Evolutionary conservation across 2,113 vertebrate genomes (phyloP).

Genomic region (Oreocharis arfaki): DNA sequence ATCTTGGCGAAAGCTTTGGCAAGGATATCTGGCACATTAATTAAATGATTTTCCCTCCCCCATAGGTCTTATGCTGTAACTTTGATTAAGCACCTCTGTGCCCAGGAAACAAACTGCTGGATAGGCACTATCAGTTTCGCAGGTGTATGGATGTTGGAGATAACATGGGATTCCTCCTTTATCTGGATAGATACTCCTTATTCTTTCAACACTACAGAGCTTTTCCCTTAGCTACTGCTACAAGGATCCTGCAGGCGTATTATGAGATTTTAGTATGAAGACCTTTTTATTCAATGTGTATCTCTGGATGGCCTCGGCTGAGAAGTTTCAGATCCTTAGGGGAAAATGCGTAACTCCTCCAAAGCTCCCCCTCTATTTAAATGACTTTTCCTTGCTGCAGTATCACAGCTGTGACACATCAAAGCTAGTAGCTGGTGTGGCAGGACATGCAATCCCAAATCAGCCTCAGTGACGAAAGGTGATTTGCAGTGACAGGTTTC

Average conservation of each 20-base stretch:
- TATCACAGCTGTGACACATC: slow-evolving; percentile 47
- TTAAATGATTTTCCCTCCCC: slow-evolving; percentile 33
- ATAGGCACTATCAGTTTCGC: slow-evolving; percentile 28
- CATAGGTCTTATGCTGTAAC: slow-evolving; percentile 12
- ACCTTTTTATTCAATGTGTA: not conserved
- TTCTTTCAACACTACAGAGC: not conserved
- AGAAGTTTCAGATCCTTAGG: not conserved
- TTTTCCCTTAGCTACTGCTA: not conserved
- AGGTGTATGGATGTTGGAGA: slow-evolving; percentile 43
- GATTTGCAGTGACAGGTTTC: slow-evolving; percentile 50
- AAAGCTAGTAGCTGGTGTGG: slow-evolving; percentile 44
- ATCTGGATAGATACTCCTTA: slow-evolving; percentile 13
- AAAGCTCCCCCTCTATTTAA: not conserved
- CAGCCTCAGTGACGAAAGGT: slow-evolving; percentile 16
- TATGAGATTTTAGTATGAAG: not conserved
- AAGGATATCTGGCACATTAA: slow-evolving; percentile 58
- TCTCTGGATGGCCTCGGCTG: not conserved
- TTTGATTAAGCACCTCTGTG: slow-evolving; percentile 50
- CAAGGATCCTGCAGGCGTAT: not conserved
- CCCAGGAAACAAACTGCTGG: slow-evolving; percentile 2
- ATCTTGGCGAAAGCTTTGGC: slow-evolving; percentile 62
- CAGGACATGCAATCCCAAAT: slow-evolving; percentile 29
- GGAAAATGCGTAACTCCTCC: not conserved
- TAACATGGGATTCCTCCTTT: slow-evolving; percentile 16
- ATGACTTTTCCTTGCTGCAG: slow-evolving; percentile 30